phyloP scores from a whole-genome alignment of 2,888 invertebrate species.

The Spodoptera exigua region DNA sequence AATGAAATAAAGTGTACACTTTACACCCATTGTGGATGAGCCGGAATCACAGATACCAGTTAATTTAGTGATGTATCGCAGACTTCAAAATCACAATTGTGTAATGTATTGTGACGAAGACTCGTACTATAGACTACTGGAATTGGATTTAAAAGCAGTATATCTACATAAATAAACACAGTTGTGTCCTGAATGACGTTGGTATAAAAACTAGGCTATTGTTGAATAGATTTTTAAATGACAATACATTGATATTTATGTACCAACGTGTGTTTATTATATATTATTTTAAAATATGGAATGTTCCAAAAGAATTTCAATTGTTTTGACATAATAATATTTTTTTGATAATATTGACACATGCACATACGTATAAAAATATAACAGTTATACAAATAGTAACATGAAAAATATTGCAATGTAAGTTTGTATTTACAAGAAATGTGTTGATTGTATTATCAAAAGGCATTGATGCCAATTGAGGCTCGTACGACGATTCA shows the following conservation, averaged over 20 bases:
- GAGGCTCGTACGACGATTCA: conserved; percentile 26
- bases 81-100: conserved; percentile 57
- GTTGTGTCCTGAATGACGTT: neutral
- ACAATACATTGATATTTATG: neutral
- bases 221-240: neutral
- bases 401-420: no score
- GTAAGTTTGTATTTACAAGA: neutral
- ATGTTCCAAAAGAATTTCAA: no score
- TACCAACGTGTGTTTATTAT: no score
- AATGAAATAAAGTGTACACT: conserved; percentile 31
- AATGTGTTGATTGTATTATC: conserved; percentile 25
- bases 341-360: no score
- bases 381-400: no score
- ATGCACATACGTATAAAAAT: no score
- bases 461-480: conserved; percentile 44
- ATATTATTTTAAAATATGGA: no score
- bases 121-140: conserved; percentile 36
- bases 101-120: conserved; percentile 50
- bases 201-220: neutral
- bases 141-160: conserved; percentile 37
- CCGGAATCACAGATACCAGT: conserved; percentile 65
- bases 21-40: conserved; percentile 48
- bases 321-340: no score
- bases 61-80: conserved; percentile 59
- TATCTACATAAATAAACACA: conserved; percentile 20